Base-by-base conservation (phyloP, 2,113 vertebrate genomes). In the Chaetorhynchus papuensis region DNA sequence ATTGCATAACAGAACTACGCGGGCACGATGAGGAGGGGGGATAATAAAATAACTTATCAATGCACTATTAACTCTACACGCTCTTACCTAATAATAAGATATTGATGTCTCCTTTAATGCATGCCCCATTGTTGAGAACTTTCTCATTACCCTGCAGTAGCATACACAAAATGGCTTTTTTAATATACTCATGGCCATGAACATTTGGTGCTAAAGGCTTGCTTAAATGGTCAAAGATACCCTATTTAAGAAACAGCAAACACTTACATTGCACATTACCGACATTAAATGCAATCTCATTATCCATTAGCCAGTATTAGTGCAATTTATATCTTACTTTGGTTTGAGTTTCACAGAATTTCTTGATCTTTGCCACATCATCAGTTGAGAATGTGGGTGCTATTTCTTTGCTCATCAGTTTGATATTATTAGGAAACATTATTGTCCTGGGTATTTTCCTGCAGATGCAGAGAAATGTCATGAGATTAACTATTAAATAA, bases 51-150 rank as follows among this genome's bases (percentile, higher is more conserved):
- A 98, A 97, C 96, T 97, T 97, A 97, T 97, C 97, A 97, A 96
- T 97, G 98, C 97, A 89, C 96, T 98, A 97, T 98, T 98, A 98
- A 97, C 97, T 97, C 97, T 65, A 94, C 54, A 72, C 44, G 80
- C 93, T 97, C 97, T 97, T 95, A 98, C 98, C 98, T 98, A 98
- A 99, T 96, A 99, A 98, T 72, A 99, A 97, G 93, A 98, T 98
- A 98, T 98, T 98, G 97, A 98, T 98, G 95, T 98, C 98, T 96
- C 97, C 98, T 97, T 98, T 97, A 97, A 98, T 98, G 94, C 92
- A 54, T 80, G 97, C 98, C 89, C 97, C 97, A 93, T 98, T 97
- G 90, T 98, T 96, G 94, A 98, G 93, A 86, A 97, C 97, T 97
- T 98, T 98, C 98, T 99, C 98, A 97, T 98, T 99, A 96, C 98